phyloP scores from a whole-genome alignment of 2,888 invertebrate species.

The Phalera bucephala region DNA sequence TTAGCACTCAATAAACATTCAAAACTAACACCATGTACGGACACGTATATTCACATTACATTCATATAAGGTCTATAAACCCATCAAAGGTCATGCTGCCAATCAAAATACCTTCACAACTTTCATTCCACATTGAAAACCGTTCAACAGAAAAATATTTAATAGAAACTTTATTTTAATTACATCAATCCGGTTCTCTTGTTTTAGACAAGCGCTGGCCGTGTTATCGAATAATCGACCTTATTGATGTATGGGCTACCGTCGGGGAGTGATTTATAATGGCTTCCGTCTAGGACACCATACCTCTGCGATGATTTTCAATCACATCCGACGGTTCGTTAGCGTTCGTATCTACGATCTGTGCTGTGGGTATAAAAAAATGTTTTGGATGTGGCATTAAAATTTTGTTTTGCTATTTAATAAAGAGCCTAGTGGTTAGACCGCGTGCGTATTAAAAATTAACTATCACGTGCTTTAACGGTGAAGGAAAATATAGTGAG shows the following conservation, averaged over 20 bases:
- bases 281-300: constrained; percentile 80
- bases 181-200: constrained; percentile 38
- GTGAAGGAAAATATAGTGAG: too few relatives aligned
- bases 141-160: constrained; percentile 52
- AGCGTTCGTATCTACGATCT: constrained; percentile 68
- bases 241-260: constrained; percentile 79
- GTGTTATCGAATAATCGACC: constrained; percentile 77
- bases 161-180: constrained; percentile 65
- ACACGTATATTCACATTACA: constrained; percentile 1
- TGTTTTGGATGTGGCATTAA: constrained; percentile 45
- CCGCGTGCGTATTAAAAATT: too few relatives aligned
- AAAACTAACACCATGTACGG: too few relatives aligned
- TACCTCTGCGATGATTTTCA: constrained; percentile 80
- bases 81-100: constrained; percentile 52
- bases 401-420: constrained; percentile 5
- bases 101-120: constrained; percentile 62
- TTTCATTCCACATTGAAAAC: constrained; percentile 48
- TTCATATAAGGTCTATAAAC: constrained; percentile 41
- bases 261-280: constrained; percentile 77
- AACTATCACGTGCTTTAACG: too few relatives aligned
- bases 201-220: constrained; percentile 50
- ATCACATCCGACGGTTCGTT: constrained; percentile 82
- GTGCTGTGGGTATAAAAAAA: constrained; percentile 24
- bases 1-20: constrained; percentile 20
- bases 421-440: too few relatives aligned